Evolutionary conservation across 2,113 vertebrate species (phyloP), one percentile per base, ranked within the genome.

Genomic region (Telmatochromis sp.): DNA sequence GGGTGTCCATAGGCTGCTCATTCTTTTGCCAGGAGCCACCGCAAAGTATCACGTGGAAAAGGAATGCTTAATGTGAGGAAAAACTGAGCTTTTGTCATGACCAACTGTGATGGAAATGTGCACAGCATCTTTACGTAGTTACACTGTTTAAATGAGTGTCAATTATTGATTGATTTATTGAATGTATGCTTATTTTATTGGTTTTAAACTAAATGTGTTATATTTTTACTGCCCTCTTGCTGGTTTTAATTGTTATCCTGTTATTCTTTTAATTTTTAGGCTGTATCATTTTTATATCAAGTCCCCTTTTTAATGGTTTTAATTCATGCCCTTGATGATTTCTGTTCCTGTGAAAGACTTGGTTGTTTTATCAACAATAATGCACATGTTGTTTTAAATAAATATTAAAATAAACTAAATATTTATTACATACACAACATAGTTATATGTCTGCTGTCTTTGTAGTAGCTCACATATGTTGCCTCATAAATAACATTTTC

Each of bases 1-100:
- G 75, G 73, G 81, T 86, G 82, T 91, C 87, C 81, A 47, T 42
- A 51, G 60, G 80, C 83, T 80, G 65, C 55, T 85, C 87, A 90
- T 83, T 87, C 84, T 75, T 91, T 51, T 45, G 81, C 31, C 85
- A 80, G 68, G 86, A 87, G 65, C 78, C 80, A 58, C 47, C 40
- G 51, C 51, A 47, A 35, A 86, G 42, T 68, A 85, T 75, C 54
- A 84, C 79, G 73, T 89, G 45, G 28, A 80, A 82, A 42, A 51
- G 31, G 60, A 50, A 58, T 37, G 23, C 84, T 65, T 58, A 17
- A 42, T 31, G 21, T 81, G 21, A 28, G 5, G 2, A 80, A 57
- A 81, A 42, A 28, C 37, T 9, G 17, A 31, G 7, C 26, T 78
- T 78, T 78, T 78, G 26, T 50, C 71, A 31, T 78, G 73, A 13